phyloP scores from a whole-genome alignment of 2,797 vertebrate genomes.

The Acanthiza pusilla region DNA sequence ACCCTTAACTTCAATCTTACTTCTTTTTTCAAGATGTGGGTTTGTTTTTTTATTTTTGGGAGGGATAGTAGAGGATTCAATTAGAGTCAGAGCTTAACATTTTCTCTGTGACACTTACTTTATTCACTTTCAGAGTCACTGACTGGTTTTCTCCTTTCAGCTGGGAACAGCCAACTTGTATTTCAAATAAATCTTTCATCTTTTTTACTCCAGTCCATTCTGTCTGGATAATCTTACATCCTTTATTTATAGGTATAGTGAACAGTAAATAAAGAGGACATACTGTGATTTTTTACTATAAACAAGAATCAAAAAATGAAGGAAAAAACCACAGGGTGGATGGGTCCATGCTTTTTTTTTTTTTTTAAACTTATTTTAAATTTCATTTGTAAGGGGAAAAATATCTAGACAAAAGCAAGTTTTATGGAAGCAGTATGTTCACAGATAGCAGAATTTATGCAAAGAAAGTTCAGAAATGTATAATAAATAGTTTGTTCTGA shows the following conservation, averaged over 20 bases:
- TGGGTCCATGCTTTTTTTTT: background rate
- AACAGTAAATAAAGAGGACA: constrained; percentile 37
- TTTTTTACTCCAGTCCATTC: background rate
- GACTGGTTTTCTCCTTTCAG: background rate
- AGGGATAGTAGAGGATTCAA: background rate
- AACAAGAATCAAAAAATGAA: background rate
- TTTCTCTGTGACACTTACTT: background rate
- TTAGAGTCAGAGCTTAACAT: background rate
- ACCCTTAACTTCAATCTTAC: background rate
- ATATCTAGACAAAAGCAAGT: background rate
- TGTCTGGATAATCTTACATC: background rate
- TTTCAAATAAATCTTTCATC: constrained; percentile 38
- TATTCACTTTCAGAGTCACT: background rate
- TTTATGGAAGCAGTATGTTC: constrained; percentile 19
- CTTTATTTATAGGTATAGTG: constrained; percentile 30
- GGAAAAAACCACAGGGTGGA: background rate
- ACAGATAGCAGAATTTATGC: constrained; percentile 37
- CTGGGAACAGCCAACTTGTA: background rate
- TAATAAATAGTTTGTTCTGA: constrained; percentile 43
- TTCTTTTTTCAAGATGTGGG: background rate
- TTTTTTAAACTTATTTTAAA: background rate
- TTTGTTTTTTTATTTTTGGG: background rate
- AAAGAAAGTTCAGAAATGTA: constrained; percentile 36
- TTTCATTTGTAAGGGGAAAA: constrained; percentile 32
- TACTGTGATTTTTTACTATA: background rate